Evolutionary conservation across 2,888 invertebrate species (phyloP).

Genomic region (Coecobrya sp.): DNA sequence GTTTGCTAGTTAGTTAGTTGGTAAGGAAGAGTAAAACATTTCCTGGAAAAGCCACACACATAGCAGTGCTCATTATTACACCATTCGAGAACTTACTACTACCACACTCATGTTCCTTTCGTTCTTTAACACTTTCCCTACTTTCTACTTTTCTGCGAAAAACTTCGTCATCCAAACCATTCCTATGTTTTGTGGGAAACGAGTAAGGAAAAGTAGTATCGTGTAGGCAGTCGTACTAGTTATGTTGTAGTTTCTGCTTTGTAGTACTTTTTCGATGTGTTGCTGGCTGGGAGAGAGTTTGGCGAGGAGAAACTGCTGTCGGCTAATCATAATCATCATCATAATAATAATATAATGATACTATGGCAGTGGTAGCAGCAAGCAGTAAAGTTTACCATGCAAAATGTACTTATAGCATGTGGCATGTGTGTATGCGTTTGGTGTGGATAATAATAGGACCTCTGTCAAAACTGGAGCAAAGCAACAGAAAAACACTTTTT

Average conservation of each 20-base stretch:
- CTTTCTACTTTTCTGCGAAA: background rate
- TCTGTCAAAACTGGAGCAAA: constrained; percentile 49
- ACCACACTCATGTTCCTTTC: background rate
- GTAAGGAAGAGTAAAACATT: background rate
- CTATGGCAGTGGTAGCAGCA: constrained; percentile 4
- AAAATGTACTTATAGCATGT: background rate
- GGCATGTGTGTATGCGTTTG: background rate
- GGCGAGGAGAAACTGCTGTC: constrained; percentile 66
- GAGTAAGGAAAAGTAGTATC: background rate
- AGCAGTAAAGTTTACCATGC: background rate
- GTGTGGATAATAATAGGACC: constrained; percentile 7
- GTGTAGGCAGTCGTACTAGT: background rate
- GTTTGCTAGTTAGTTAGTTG: background rate
- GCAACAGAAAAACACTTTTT: constrained; percentile 16
- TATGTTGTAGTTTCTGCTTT: constrained; percentile 43
- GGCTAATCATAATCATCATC: constrained; percentile 69
- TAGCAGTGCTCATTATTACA: background rate
- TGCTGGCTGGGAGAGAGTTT: background rate
- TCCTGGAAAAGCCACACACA: background rate
- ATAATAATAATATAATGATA: constrained; percentile 63
- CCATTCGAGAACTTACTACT: background rate
- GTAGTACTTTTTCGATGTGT: background rate
- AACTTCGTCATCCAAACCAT: background rate
- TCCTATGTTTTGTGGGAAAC: constrained; percentile 24
- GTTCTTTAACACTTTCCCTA: background rate